A percentile compares a stretch with the other conserved stretches of the same genome.
Evolutionary conservation across 1,140 invertebrate species (phyloP).

Genomic region (Trichoplusia ni): DNA sequence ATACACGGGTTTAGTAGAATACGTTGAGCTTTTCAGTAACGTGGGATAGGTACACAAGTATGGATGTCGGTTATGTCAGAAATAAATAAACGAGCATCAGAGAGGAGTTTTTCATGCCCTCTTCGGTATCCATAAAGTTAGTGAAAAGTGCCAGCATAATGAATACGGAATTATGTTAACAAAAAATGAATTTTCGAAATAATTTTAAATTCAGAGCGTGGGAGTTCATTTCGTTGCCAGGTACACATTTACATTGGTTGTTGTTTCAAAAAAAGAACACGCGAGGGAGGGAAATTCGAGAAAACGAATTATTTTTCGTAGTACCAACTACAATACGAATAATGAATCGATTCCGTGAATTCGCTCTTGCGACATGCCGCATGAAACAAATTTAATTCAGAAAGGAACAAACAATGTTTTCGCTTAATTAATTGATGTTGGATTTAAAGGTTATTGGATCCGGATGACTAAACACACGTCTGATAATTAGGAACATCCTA

Average conservation of each 20-base stretch:
- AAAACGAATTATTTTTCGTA: too few species aligned
- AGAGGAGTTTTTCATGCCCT: not conserved
- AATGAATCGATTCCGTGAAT: not conserved
- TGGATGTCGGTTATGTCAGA: not conserved
- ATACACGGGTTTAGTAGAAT: too few species aligned
- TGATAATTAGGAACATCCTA: too few species aligned
- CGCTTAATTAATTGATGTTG: not conserved
- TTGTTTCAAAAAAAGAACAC: not conserved
- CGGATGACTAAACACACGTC: too few species aligned
- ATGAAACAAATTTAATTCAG: too few species aligned
- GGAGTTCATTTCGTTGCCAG: not conserved
- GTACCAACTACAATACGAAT: too few species aligned
- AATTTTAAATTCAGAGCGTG: not conserved
- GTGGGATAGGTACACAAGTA: not conserved
- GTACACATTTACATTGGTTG: not conserved
- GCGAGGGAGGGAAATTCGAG: too few species aligned
- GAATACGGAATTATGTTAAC: constrained; percentile 5
- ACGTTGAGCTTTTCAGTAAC: not conserved
- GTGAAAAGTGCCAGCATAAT: not conserved
- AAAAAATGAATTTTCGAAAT: constrained; percentile 1
- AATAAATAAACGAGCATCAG: not conserved
- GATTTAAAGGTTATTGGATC: too few species aligned
- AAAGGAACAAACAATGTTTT: too few species aligned
- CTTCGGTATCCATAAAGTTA: not conserved
- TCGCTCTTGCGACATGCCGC: too few species aligned